Conservation (phyloP, 2,888 invertebrate species). For the Mantis religiosa region DNA sequence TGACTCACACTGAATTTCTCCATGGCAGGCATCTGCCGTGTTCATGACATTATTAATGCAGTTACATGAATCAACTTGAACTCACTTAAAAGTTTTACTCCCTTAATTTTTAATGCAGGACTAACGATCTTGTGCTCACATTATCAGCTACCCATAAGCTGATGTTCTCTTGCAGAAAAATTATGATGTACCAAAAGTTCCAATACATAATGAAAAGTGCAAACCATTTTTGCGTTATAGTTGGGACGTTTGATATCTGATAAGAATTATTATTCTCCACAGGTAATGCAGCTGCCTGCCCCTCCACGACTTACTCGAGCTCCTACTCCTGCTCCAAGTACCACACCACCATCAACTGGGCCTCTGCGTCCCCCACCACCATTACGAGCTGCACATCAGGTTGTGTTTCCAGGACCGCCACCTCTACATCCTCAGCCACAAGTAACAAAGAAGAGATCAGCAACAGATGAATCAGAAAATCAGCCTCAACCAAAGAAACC, state of each 20-base stretch:
- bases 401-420: slow-evolving; percentile 36
- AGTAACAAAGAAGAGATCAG: slow-evolving; percentile 2
- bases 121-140: too few species aligned
- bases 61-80: too few species aligned
- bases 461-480: background rate
- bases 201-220: background rate
- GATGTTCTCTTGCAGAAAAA: too few species aligned
- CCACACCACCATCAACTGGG: background rate
- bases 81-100: too few species aligned
- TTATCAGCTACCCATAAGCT: too few species aligned
- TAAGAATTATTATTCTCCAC: background rate
- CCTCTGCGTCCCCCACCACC: slow-evolving; percentile 24
- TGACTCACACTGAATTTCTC: too few species aligned
- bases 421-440: slow-evolving; percentile 33
- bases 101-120: too few species aligned
- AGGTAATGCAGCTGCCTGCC: slow-evolving; percentile 22
- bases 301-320: slow-evolving; percentile 29
- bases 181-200: too few species aligned
- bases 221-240: background rate
- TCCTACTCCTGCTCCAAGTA: slow-evolving; percentile 8
- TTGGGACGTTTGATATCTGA: too few species aligned
- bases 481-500: slow-evolving; percentile 15
- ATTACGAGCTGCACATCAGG: slow-evolving; percentile 26
- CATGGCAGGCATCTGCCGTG: too few species aligned
- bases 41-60: too few species aligned